Conservation (phyloP, 2,113 vertebrate genomes). For the Chrysochloris asiatica region DNA sequence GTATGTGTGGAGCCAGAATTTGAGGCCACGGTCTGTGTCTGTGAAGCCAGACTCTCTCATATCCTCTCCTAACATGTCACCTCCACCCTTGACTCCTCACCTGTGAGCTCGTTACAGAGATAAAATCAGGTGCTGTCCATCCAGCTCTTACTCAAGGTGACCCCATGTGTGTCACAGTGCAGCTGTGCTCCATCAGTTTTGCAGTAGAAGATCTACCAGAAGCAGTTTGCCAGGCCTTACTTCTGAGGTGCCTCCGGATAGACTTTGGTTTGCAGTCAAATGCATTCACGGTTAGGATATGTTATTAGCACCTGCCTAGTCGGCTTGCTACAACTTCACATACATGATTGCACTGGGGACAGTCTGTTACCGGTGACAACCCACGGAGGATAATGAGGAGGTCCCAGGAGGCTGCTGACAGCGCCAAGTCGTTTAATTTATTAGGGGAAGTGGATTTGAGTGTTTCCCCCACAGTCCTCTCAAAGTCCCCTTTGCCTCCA, state of each 20-base stretch:
- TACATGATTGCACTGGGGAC: rapidly evolving
- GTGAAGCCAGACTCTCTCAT: no score
- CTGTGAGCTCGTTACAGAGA: rapidly evolving
- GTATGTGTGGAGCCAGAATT: background rate
- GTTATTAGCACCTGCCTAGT: rapidly evolving
- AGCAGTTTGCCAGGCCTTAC: background rate
- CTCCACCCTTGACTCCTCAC: background rate
- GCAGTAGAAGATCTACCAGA: background rate
- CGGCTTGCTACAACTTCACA: rapidly evolving
- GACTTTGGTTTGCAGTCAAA: background rate
- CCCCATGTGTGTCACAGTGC: background rate
- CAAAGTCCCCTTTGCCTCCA: background rate
- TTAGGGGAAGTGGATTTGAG: background rate
- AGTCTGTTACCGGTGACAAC: no score
- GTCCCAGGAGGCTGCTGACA: background rate
- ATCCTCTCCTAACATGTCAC: background rate
- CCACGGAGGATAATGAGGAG: no score
- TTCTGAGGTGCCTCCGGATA: background rate
- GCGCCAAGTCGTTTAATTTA: rapidly evolving
- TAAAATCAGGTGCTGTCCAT: background rate
- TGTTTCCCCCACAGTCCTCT: rapidly evolving
- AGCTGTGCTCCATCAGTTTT: background rate
- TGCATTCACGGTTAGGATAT: no score
- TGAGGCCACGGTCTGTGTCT: background rate
- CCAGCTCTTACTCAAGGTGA: background rate